Conservation (phyloP, 2,113 vertebrate species). For the Tychaedon coryphoeus region DNA sequence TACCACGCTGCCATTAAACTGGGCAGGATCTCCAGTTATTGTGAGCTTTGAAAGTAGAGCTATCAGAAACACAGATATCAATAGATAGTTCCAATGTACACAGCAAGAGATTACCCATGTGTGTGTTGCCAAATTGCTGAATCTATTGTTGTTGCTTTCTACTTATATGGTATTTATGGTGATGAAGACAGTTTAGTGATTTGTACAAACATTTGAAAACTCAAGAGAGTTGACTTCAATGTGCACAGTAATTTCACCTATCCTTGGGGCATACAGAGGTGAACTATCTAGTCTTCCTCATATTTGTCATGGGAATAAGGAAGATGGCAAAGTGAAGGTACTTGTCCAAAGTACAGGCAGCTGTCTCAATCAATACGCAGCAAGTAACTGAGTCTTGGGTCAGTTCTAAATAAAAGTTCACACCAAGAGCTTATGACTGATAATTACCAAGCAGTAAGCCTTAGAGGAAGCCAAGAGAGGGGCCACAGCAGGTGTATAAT, state of each 20-base stretch:
- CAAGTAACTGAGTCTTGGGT: neutral
- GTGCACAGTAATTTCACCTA: neutral
- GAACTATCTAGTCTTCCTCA: neutral
- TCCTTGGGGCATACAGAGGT: neutral
- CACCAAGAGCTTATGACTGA: neutral
- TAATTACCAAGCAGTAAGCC: neutral
- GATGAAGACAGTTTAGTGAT: neutral
- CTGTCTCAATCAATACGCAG: neutral
- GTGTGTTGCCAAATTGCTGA: neutral
- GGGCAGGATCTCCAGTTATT: neutral
- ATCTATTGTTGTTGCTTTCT: neutral
- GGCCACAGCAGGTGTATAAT: neutral
- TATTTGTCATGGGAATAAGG: neutral
- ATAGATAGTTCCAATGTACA: neutral
- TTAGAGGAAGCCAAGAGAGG: neutral
- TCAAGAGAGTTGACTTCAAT: neutral
- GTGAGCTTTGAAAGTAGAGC: neutral
- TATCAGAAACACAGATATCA: neutral
- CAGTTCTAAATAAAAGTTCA: neutral
- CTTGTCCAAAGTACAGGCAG: neutral
- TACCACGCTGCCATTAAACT: rapidly evolving
- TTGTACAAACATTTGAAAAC: neutral
- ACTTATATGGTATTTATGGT: neutral
- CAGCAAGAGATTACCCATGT: neutral
- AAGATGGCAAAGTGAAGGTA: neutral